Percentiles rank a stretch among this genome's conserved stretches.
Conservation (phyloP, 2,888 invertebrate genomes). For the Autographa pulchrina region DNA sequence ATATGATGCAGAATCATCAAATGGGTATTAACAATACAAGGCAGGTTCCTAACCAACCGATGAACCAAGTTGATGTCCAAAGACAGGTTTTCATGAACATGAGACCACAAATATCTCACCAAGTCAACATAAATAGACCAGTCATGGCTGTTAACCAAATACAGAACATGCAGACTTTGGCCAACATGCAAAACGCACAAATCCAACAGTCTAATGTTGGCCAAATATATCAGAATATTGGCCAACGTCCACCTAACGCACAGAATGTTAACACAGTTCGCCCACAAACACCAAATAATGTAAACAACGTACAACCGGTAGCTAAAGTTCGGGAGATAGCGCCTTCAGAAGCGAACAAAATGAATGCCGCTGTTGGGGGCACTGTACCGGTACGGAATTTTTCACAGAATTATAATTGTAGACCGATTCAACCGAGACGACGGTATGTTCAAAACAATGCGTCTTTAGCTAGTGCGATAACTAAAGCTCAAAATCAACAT, state of each 20-base stretch:
- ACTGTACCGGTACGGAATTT: constrained; percentile 50
- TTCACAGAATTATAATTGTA: constrained; percentile 66
- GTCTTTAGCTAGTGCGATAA: constrained; percentile 28
- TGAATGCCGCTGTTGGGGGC: constrained; percentile 29
- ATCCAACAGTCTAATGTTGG: constrained; percentile 49
- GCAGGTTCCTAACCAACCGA: constrained; percentile 55
- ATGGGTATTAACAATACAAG: constrained; percentile 35
- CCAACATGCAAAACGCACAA: constrained; percentile 59
- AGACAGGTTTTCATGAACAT: constrained; percentile 55
- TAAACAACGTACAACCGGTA: constrained; percentile 45
- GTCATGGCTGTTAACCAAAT: constrained; percentile 53
- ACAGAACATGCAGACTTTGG: constrained; percentile 50
- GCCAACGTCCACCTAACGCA: constrained; percentile 50
- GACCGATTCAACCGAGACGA: constrained; percentile 77
- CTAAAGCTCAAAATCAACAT: constrained; percentile 30
- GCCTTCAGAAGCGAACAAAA: constrained; percentile 40
- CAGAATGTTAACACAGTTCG: constrained; percentile 49
- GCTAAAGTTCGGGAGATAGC: constrained; percentile 43
- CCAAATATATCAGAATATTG: constrained; percentile 56
- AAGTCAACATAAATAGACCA: constrained; percentile 53
- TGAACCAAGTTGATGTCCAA: constrained; percentile 54
- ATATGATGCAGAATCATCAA: constrained; percentile 55
- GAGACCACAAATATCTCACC: constrained; percentile 58
- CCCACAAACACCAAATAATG: constrained; percentile 41
- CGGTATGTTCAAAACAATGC: constrained; percentile 46